Conservation (phyloP, 1,140 invertebrate genomes). For the Frieseomelitta varia region DNA sequence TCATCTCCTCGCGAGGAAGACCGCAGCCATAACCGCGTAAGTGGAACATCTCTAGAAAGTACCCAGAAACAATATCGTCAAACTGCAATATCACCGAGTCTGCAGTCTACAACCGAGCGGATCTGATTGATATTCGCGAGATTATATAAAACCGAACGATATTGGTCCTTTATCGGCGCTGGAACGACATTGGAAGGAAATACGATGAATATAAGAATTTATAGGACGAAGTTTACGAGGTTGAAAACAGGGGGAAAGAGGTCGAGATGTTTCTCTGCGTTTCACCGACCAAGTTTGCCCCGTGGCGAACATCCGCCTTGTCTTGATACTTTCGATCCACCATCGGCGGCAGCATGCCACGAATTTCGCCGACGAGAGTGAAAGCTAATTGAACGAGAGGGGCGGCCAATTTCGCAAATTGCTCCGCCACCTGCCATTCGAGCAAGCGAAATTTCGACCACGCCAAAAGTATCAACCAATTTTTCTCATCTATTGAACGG, state of each 20-base stretch:
- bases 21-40: too few species aligned
- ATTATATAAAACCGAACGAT: too few species aligned
- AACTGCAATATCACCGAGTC: too few species aligned
- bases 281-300: too few species aligned
- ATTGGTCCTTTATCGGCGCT: too few species aligned
- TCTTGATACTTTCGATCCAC: not conserved
- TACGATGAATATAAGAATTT: not conserved
- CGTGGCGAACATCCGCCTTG: not conserved
- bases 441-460: not conserved
- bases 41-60: too few species aligned
- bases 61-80: too few species aligned
- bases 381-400: slow-evolving; percentile 4
- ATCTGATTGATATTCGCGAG: too few species aligned
- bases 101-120: too few species aligned
- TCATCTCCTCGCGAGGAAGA: too few species aligned
- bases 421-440: not conserved
- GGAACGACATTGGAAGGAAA: not conserved
- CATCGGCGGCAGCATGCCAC: too few species aligned
- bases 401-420: not conserved
- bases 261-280: not conserved
- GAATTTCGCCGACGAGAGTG: not conserved
- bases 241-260: not conserved
- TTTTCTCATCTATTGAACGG: not conserved
- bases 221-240: not conserved
- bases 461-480: not conserved